Evolutionary conservation across 2,888 invertebrate species (phyloP).

Genomic region (Ornithoptera alexandrae): DNA sequence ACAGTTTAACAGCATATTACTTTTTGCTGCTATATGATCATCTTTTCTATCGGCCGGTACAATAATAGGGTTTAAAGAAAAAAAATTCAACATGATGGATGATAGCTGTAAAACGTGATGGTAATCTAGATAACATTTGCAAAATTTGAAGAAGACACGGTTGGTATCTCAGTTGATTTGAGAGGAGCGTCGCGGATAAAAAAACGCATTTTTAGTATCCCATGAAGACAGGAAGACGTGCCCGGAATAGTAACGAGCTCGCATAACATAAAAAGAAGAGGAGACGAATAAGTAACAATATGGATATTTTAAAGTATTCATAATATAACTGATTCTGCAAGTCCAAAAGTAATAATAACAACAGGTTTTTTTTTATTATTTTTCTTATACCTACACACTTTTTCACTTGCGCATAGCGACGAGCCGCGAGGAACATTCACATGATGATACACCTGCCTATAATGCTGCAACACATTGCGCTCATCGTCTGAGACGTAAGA

Average conservation of each 20-base stretch:
- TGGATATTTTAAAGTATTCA: constrained; percentile 8
- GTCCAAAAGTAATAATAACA: not conserved
- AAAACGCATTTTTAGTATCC: constrained; percentile 32
- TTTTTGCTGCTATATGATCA: too few species aligned
- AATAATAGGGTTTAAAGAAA: too few species aligned
- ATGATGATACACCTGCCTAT: too few species aligned
- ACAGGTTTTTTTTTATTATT: not conserved
- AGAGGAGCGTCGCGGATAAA: constrained; percentile 21
- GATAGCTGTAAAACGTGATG: too few species aligned
- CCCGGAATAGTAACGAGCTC: constrained; percentile 31
- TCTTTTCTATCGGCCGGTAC: too few species aligned
- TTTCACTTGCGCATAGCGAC: too few species aligned
- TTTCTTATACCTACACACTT: too few species aligned
- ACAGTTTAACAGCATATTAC: too few species aligned
- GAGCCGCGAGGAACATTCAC: too few species aligned
- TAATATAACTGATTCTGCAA: constrained; percentile 4
- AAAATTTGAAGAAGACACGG: not conserved
- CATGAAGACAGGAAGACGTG: constrained; percentile 34
- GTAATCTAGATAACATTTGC: not conserved
- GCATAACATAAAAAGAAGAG: constrained; percentile 24
- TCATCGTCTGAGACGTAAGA: too few species aligned
- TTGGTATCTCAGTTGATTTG: constrained; percentile 23
- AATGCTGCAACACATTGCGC: too few species aligned
- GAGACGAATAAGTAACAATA: constrained; percentile 14
- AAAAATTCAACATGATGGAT: too few species aligned